Base-by-base conservation (phyloP, 2,888 invertebrate genomes). In the Hyalella azteca region DNA sequence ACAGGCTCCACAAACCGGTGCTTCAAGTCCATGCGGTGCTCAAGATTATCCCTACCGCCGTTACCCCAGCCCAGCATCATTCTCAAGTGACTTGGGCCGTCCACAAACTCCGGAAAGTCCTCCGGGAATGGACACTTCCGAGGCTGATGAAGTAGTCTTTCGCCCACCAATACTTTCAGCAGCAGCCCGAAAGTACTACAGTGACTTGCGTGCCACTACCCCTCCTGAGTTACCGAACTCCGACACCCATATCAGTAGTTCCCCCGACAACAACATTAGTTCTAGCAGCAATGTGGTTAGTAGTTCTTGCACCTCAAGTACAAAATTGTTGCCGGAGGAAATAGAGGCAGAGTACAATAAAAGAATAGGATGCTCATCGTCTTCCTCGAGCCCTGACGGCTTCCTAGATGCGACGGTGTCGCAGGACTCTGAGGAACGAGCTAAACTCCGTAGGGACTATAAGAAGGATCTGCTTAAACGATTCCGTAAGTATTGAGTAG, bases 401-500 rank as follows among this genome's bases (percentile, higher is more conserved):
- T 66, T 66, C 36, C 36, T 66, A 19, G 66, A 66, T 36, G 29
- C 19, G 32, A 36, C 66, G 29, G 19, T 4, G 4, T 41, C 45
- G 1, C 75, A n/a, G 40, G 75, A 75, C n/a, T 75, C 41, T 13
- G 75, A 75, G 15, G 75, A 45, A 75, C 40, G 45, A 13, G 75
- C 75, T 13, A 45, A 75, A 26, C 26, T 45, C 15, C 40, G 75
- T n/a, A 75, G 45, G 45, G 45, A 75, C 36, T 45, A 41, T 45
- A 75, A 75, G 40, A 75, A 75, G 45, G 75, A 75, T 75, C 29
- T 75, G 5, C 75, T 75, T n/a, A 45, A 75, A n/a, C 75, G 75
- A 75, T 75, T 75, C 29, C 45, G 75, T 75, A 29, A 75, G 75
- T 66, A 45, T 45, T 45, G 9, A 9, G n/a, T n/a, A n/a, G n/a